Percentiles rank a stretch among this genome's conserved stretches.
phyloP scores from a whole-genome alignment of 2,797 vertebrate genomes.

The Pseudochirops corinnae region DNA sequence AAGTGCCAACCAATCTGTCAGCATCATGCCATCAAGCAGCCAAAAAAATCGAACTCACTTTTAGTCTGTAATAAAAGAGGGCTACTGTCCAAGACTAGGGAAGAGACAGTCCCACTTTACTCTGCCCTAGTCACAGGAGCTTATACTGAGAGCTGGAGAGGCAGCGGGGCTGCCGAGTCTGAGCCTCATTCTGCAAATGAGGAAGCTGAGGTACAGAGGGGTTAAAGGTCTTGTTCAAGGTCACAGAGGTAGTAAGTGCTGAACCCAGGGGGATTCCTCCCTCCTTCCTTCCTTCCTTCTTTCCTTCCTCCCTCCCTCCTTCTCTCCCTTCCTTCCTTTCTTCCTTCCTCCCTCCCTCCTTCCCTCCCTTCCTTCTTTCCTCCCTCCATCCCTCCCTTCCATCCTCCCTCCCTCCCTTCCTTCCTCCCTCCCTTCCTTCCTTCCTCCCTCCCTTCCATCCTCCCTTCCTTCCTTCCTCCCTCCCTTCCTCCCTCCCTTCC shows the following conservation, averaged over 20 bases:
- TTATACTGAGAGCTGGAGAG: not conserved
- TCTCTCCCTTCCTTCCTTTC: not conserved
- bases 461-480: not conserved
- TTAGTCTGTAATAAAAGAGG: not conserved
- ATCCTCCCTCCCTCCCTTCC: not conserved
- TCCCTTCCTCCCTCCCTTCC: not conserved
- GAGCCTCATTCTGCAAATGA: not conserved
- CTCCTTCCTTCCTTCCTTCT: no score
- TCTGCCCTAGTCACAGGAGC: not conserved
- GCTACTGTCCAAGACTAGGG: not conserved
- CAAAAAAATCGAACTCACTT: not conserved
- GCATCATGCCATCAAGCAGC: not conserved
- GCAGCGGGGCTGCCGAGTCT: not conserved
- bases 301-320: no score
- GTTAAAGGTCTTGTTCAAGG: not conserved
- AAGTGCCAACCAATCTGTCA: not conserved
- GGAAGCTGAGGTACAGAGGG: not conserved
- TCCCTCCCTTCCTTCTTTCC: constrained; percentile 8
- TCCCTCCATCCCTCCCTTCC: not conserved
- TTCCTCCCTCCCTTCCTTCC: constrained; percentile 10
- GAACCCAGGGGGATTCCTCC: not conserved
- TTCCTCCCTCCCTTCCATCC: not conserved
- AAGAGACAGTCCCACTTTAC: not conserved
- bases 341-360: not conserved
- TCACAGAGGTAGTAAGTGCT: not conserved